Base-by-base conservation (phyloP, 2,113 vertebrate genomes). In the Myrmecobius fasciatus region DNA sequence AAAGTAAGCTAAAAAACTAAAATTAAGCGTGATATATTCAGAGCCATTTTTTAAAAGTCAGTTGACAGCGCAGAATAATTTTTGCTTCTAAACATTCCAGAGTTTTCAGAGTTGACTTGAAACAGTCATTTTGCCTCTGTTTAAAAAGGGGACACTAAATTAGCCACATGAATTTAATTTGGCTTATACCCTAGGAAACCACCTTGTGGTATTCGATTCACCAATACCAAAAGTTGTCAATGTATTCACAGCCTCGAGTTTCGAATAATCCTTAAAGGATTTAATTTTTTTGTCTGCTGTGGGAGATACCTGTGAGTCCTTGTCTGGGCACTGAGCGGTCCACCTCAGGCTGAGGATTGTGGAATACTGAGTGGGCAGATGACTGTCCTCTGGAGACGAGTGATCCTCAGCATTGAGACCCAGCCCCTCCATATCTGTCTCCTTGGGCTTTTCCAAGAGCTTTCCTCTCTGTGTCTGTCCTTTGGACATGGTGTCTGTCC, bases 221-320 rank as follows among this genome's bases (percentile, higher is more conserved):
- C 94, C 96, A 97, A 95, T 96, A 43, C 92, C 93, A 93, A 95
- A 95, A 97, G 53, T 91, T 94, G 91, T 52, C 94, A 10, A 94
- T 3, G 0, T 90, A 11, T 92, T 96, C n/a, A 46, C 43, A 75
- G 28, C 92, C 93, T 92, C 49, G 92, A 53, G 46, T 83, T 94
- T 94, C 91, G 10, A 8, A 43, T 24, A 24, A 43, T 43, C 67
- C 6, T n/a, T 83, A 43, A 43, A 24, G n/a, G 17, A 83, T 22
- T n/a, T 43, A 7, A 8, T 83, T 83, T 43, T 67, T 67, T 67
- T 28, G 36, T 67, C 31, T 67, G 12, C 31, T 67, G 31, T 67
- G 60, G n/a, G n/a, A 43, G 17, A 83, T 83, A 2, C n/a, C n/a
- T 20, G n/a, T n/a, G 36, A n/a, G 36, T 14, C 60, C 31, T 83